Conservation (phyloP, 1,140 invertebrate species). For the Geopemphigus sp. region DNA sequence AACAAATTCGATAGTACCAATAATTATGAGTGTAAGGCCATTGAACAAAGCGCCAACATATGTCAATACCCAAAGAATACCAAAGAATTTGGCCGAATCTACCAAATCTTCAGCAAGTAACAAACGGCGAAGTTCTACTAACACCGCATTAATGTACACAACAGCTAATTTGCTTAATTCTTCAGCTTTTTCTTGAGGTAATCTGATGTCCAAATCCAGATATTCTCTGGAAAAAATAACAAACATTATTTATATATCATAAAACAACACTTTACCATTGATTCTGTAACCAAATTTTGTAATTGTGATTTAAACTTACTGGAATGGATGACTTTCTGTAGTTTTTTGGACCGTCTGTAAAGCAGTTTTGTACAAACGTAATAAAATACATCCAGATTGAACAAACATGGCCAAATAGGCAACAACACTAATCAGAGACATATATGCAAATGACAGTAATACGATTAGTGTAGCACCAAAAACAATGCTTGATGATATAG, state of each 20-base stretch:
- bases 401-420: slow-evolving; percentile 84
- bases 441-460: slow-evolving; percentile 87
- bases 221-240: slow-evolving; percentile 68
- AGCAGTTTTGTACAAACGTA: slow-evolving; percentile 94
- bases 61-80: slow-evolving; percentile 90
- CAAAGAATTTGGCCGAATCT: slow-evolving; percentile 91
- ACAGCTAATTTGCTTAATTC: slow-evolving; percentile 78
- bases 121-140: slow-evolving; percentile 80
- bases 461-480: slow-evolving; percentile 83
- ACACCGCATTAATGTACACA: slow-evolving; percentile 76
- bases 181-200: slow-evolving; percentile 85
- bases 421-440: slow-evolving; percentile 92
- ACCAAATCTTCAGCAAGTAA: slow-evolving; percentile 95
- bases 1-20: slow-evolving; percentile 64
- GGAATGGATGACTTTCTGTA: slow-evolving; percentile 95
- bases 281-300: neutral
- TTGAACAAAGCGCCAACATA: slow-evolving; percentile 98
- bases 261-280: neutral
- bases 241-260: slow-evolving; percentile 2
- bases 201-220: slow-evolving; percentile 79
- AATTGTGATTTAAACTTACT: slow-evolving; percentile 64
- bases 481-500: slow-evolving; percentile 88
- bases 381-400: slow-evolving; percentile 80
- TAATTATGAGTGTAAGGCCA: slow-evolving; percentile 92
- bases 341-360: slow-evolving; percentile 96